Percentiles rank a stretch among this genome's conserved stretches.
These are phyloP conservation scores for Xestobium rufovillosum DNA, from an alignment of 2,888 invertebrate species.

Conservation along the genomic window DNA sequence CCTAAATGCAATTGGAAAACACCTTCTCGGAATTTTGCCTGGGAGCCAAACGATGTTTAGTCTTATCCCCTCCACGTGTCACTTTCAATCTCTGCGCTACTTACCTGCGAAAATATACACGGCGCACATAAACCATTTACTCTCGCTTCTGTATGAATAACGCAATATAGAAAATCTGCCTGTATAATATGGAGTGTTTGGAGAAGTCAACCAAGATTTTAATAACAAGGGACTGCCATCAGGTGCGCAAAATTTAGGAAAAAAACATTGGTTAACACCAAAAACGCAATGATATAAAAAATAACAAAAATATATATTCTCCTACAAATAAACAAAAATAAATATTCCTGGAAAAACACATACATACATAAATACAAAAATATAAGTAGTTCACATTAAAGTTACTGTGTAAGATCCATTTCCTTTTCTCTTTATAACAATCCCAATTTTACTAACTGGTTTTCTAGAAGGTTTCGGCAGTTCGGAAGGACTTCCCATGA, in stretches of 20 bases:
- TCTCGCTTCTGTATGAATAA: too few species aligned
- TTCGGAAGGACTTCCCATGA: background rate
- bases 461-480: background rate
- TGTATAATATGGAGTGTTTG: too few species aligned
- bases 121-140: too few species aligned
- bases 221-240: too few species aligned
- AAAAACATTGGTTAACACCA: background rate
- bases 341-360: background rate
- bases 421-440: background rate
- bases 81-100: too few species aligned
- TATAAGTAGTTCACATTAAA: background rate
- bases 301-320: background rate
- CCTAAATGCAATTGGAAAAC: too few species aligned
- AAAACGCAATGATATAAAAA: background rate
- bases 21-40: too few species aligned
- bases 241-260: background rate
- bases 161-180: too few species aligned
- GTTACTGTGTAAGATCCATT: slow-evolving; percentile 1
- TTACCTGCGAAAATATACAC: too few species aligned
- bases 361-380: background rate
- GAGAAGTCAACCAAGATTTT: too few species aligned
- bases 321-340: background rate
- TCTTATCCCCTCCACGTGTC: too few species aligned
- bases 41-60: too few species aligned
- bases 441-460: slow-evolving; percentile 1